Percentiles rank a stretch among this genome's conserved stretches.
These are phyloP conservation scores for Cladorhizidae sp. DNA, from an alignment of 37 sponge, comb jelly and placozoan species.

Conservation along the genomic window DNA sequence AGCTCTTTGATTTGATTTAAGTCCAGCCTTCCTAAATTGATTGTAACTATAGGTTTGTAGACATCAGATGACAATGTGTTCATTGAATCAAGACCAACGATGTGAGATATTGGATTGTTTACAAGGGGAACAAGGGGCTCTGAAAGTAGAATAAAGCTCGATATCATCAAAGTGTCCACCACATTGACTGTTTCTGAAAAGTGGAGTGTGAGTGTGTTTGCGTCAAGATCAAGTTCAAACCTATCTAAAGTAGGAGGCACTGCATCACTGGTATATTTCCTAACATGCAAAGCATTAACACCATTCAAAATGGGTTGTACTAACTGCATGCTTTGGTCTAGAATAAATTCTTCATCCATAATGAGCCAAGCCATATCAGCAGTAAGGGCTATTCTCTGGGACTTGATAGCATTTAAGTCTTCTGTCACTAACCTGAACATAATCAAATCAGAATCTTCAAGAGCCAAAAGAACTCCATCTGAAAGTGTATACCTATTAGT, in stretches of 20 bases:
- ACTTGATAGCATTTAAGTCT: constrained; percentile 77
- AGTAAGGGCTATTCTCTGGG: constrained; percentile 54
- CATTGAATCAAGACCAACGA: constrained; percentile 22
- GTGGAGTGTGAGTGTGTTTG: constrained; percentile 54
- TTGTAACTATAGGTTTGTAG: constrained; percentile 55
- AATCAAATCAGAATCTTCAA: constrained; percentile 52
- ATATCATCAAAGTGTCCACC: constrained; percentile 36
- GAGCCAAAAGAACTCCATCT: constrained; percentile 54
- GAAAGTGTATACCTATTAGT: constrained; percentile 72
- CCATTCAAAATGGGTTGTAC: constrained; percentile 60
- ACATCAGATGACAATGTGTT: constrained; percentile 42
- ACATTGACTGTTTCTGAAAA: constrained; percentile 89
- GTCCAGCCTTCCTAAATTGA: constrained; percentile 65
- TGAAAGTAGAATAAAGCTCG: constrained; percentile 52
- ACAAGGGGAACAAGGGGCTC: constrained; percentile 31
- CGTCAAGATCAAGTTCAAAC: constrained; percentile 62
- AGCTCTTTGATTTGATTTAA: constrained; percentile 78
- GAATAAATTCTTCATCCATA: constrained; percentile 33
- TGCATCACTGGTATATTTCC: constrained; percentile 54
- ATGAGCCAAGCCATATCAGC: constrained; percentile 63
- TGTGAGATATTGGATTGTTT: constrained; percentile 10
- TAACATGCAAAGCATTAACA: constrained; percentile 41
- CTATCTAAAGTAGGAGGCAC: constrained; percentile 41
- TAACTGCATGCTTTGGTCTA: constrained; percentile 68
- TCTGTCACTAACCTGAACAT: constrained; percentile 36